phyloP scores from a whole-genome alignment of 2,888 invertebrate species.

The Drosophila eohydei region DNA sequence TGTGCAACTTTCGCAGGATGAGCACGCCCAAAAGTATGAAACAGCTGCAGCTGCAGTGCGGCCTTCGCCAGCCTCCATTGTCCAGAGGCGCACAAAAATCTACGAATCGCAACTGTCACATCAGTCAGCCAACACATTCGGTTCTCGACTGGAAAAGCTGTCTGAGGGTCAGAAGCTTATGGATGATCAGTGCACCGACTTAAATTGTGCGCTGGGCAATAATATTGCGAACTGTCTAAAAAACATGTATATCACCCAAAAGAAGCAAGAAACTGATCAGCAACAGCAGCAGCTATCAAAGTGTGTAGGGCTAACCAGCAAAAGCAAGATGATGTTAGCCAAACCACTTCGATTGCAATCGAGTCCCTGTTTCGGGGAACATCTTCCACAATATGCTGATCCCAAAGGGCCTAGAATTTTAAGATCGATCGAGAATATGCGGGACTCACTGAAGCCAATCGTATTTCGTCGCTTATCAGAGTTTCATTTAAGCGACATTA shows the following conservation, averaged over 20 bases:
- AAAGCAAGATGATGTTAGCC: slow-evolving; percentile 16
- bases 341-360: slow-evolving; percentile 19
- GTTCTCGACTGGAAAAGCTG: slow-evolving; percentile 3
- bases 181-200: slow-evolving; percentile 9
- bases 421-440: slow-evolving; percentile 23
- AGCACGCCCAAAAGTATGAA: slow-evolving; percentile 5
- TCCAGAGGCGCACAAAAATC: slow-evolving; percentile 25
- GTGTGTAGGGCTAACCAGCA: not conserved
- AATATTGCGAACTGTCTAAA: slow-evolving; percentile 23
- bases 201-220: slow-evolving; percentile 19
- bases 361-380: not conserved
- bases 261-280: not conserved
- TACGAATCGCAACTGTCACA: slow-evolving; percentile 18
- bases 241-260: slow-evolving; percentile 6
- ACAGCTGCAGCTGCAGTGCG: slow-evolving; percentile 30
- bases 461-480: not conserved
- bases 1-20: slow-evolving; percentile 27
- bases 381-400: not conserved
- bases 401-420: not conserved
- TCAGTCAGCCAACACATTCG: not conserved
- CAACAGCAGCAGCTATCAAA: not conserved
- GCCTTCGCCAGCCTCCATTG: slow-evolving; percentile 4
- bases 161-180: slow-evolving; percentile 20
- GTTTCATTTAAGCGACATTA: slow-evolving; percentile 6
- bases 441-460: slow-evolving; percentile 1